These are phyloP conservation scores for Mystacides longicornis DNA, from an alignment of 2,888 invertebrate species.

Conservation along the genomic window DNA sequence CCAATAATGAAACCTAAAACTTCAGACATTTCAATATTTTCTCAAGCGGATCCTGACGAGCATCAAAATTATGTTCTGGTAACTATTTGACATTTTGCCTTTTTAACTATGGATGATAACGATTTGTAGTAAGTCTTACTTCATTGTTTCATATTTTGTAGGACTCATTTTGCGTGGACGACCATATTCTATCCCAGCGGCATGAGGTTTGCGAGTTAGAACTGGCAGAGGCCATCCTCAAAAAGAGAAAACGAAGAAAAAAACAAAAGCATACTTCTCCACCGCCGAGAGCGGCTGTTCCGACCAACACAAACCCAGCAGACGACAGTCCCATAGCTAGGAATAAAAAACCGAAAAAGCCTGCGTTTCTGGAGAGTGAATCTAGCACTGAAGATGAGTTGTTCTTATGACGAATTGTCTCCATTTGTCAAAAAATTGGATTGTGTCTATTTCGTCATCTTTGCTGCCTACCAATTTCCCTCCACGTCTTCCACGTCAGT, in stretches of 20 bases:
- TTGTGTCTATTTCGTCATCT: no score
- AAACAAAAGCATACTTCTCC: constrained; percentile 24
- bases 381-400: constrained; percentile 32
- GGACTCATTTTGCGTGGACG: constrained; percentile 61
- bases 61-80: constrained; percentile 48
- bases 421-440: no score
- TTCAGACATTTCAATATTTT: constrained; percentile 41
- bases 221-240: constrained; percentile 51
- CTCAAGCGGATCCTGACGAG: constrained; percentile 42
- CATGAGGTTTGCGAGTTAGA: constrained; percentile 52
- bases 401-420: background rate
- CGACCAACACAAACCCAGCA: constrained; percentile 11
- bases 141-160: constrained; percentile 31
- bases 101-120: background rate
- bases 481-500: no score
- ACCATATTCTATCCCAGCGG: constrained; percentile 46
- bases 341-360: constrained; percentile 32
- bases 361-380: constrained; percentile 39
- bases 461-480: no score
- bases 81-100: constrained; percentile 9
- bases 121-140: background rate
- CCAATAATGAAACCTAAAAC: constrained; percentile 43
- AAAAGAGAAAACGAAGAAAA: constrained; percentile 35
- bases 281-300: background rate
- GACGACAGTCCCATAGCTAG: constrained; percentile 36